Conservation (phyloP, 2,888 invertebrate genomes). For the Spodoptera picta region DNA sequence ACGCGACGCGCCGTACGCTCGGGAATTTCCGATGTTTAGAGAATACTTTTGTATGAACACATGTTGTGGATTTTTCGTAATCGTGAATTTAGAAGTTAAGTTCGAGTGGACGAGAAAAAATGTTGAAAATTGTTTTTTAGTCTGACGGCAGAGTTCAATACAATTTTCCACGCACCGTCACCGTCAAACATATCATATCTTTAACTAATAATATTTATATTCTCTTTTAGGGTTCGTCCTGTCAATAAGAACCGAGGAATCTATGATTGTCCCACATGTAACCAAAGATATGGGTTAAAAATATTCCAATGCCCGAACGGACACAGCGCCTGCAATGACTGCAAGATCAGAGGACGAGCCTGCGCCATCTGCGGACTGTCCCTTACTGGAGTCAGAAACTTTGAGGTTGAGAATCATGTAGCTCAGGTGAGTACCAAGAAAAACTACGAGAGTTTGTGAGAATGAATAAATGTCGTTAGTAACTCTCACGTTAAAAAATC, state of each 20-base stretch:
- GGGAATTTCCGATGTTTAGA: too few species aligned
- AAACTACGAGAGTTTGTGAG: too few species aligned
- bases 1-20: too few species aligned
- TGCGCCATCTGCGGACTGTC: slow-evolving; percentile 55
- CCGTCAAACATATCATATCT: too few species aligned
- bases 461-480: not conserved
- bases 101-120: too few species aligned
- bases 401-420: slow-evolving; percentile 64
- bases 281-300: slow-evolving; percentile 51
- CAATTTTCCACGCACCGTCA: too few species aligned
- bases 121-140: too few species aligned
- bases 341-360: slow-evolving; percentile 17
- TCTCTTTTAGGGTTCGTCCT: slow-evolving; percentile 28
- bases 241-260: slow-evolving; percentile 37
- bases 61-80: too few species aligned
- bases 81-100: too few species aligned
- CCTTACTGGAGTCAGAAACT: slow-evolving; percentile 70
- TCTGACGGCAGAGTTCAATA: too few species aligned
- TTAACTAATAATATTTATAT: not conserved
- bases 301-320: slow-evolving; percentile 69
- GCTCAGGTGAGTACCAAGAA: slow-evolving; percentile 26
- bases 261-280: slow-evolving; percentile 69
- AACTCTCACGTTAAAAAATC: too few species aligned
- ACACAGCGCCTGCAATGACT: slow-evolving; percentile 37
- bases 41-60: too few species aligned